Base-by-base conservation (phyloP, 1,140 invertebrate genomes). In the Tetragonula clypearis region DNA sequence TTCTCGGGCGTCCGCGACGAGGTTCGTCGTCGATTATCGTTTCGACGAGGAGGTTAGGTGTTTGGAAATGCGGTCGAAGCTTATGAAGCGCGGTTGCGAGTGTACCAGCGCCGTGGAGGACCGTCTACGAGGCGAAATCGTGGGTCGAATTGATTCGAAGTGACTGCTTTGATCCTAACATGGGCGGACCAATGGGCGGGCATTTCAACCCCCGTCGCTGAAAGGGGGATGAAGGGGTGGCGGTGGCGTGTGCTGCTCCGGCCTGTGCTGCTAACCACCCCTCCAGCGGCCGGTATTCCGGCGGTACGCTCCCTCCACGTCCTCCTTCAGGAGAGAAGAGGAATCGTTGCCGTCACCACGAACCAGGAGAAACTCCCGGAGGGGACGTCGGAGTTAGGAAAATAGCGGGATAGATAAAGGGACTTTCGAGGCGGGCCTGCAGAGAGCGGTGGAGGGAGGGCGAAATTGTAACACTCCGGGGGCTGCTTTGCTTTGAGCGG, bases 101-200 rank as follows among this genome's bases (percentile, higher is more conserved):
- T 77, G 76, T 82, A 49, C 60, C 78, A 58, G 53, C 90, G 89
- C 72, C 86, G 88, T 90, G 84, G 87, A 87, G 88, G 85, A 91
- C 84, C 90, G 90, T 92, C 85, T 92, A 91, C 92, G 85, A 90
- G 92, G 91, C 91, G 90, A 90, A 82, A 90, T 90, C 86, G 88
- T 89, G 84, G 89, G 88, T 89, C 91, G 91, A 92, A 94, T 94
- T 94, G 93, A 94, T 94, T 93, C 88, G 88, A 91, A 92, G 91
- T 84, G 88, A 82, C 88, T 84, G 88, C 75, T 89, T 85, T 73
- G 72, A 78, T 78, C 66, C 81, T 84, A 77, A 73, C 74, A 78
- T 89, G 88, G 88, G 88, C 88, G 88, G 88, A 87, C 88, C 88
- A 68, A 89, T 87, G 88, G 88, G 88, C 88, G 88, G 88, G 85